Percentiles rank a stretch among this genome's conserved stretches.
Evolutionary conservation across 1,140 invertebrate genomes (phyloP).

Genomic region (Ridgeia piscesae): DNA sequence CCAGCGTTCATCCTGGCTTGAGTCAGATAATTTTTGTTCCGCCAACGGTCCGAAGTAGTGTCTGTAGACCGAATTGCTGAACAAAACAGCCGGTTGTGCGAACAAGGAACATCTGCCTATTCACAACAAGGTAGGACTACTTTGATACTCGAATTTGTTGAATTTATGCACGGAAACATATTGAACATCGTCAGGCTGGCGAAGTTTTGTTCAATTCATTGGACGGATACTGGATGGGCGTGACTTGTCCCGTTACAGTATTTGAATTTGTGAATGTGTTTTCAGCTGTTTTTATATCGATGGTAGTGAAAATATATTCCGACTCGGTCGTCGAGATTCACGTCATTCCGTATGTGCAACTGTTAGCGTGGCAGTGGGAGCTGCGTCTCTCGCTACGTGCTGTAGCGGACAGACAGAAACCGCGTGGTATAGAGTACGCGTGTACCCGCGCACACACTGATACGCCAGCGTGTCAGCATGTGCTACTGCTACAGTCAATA

Average conservation of each 20-base stretch:
- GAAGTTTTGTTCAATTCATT: neutral
- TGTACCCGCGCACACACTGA: neutral
- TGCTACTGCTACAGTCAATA: neutral
- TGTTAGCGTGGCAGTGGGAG: neutral
- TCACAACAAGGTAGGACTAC: neutral
- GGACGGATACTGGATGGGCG: neutral
- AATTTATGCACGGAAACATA: neutral
- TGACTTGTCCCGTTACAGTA: neutral
- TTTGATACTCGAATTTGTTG: neutral
- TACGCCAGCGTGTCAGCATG: neutral
- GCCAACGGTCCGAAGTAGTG: neutral
- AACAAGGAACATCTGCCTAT: neutral
- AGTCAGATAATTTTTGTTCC: neutral
- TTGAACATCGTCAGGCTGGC: neutral
- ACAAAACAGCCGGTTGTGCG: neutral
- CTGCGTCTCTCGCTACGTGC: too few relatives aligned
- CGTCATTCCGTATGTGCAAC: neutral
- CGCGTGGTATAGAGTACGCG: neutral
- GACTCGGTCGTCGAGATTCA: neutral
- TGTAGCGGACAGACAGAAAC: neutral
- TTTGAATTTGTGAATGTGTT: neutral
- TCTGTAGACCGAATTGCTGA: neutral
- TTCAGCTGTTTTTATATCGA: neutral
- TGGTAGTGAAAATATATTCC: neutral
- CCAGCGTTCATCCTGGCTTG: neutral